phyloP scores from a whole-genome alignment of 2,888 invertebrate species.

The Helleia helle region DNA sequence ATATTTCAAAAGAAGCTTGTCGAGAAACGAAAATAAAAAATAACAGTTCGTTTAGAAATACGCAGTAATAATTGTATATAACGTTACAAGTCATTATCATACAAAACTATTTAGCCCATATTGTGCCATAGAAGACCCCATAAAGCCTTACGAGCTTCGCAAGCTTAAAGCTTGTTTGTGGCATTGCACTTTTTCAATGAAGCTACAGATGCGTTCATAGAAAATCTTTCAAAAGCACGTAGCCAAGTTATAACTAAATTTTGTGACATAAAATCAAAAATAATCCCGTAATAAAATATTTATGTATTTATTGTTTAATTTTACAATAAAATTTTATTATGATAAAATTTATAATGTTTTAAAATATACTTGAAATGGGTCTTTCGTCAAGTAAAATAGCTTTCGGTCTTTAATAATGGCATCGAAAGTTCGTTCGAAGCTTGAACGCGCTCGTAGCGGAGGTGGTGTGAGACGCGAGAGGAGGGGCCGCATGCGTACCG shows the following conservation, averaged over 20 bases:
- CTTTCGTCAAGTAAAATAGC: slow-evolving; percentile 2
- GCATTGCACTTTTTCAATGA: slow-evolving; percentile 30
- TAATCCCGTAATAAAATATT: too few relatives aligned
- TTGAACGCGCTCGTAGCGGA: slow-evolving; percentile 50
- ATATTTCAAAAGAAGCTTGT: too few relatives aligned
- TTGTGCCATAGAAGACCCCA: slow-evolving; percentile 22
- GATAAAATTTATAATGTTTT: background rate
- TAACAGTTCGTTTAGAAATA: background rate
- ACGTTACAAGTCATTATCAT: slow-evolving; percentile 8
- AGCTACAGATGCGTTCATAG: slow-evolving; percentile 27
- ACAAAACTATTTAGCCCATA: slow-evolving; percentile 18
- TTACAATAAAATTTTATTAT: too few relatives aligned
- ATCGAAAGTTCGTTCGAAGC: slow-evolving; percentile 40
- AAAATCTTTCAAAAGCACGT: slow-evolving; percentile 1
- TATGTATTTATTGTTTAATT: background rate
- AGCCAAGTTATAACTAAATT: background rate
- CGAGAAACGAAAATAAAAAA: too few relatives aligned
- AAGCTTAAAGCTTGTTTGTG: slow-evolving; percentile 29
- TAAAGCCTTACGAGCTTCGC: slow-evolving; percentile 26
- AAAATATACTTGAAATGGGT: background rate
- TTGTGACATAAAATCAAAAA: too few relatives aligned
- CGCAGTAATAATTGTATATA: background rate
- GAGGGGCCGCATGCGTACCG: slow-evolving; percentile 59
- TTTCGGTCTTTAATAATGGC: slow-evolving; percentile 26
- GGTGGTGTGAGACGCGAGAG: slow-evolving; percentile 27